phyloP scores from a whole-genome alignment of 2,113 vertebrate genomes.

The Otolemur garnettii region DNA sequence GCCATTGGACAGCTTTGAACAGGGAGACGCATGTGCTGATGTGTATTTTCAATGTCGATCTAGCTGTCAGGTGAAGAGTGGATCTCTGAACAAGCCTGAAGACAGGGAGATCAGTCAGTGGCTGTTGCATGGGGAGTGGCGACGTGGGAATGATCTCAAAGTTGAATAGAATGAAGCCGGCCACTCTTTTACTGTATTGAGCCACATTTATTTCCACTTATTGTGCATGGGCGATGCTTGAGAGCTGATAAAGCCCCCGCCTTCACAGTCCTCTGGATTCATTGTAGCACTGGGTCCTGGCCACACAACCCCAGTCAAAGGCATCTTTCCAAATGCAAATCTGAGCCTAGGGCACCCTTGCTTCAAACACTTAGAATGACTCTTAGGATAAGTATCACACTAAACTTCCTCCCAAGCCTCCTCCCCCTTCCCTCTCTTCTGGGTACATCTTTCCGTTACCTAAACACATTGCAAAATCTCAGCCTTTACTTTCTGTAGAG shows the following conservation, averaged over 20 bases:
- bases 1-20: background rate
- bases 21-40: background rate
- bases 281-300: rapidly evolving
- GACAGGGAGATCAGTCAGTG: background rate
- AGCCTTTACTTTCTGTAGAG: background rate
- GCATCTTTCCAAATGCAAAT: background rate
- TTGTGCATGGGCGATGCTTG: background rate
- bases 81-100: rapidly evolving
- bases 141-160: rapidly evolving
- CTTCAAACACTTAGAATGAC: too few species aligned
- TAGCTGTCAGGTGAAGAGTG: background rate
- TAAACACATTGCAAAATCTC: background rate
- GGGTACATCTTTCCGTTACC: too few species aligned
- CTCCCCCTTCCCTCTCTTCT: too few species aligned
- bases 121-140: too few species aligned
- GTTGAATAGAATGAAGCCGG: background rate
- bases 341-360: rapidly evolving
- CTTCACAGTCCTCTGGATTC: rapidly evolving
- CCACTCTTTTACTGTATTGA: too few species aligned
- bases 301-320: background rate
- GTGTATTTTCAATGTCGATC: background rate
- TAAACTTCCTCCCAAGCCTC: background rate
- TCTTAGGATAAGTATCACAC: rapidly evolving
- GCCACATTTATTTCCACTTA: background rate
- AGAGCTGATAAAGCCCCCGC: background rate